Evolutionary conservation across 2,888 invertebrate genomes (phyloP), one percentile per base, ranked within the genome.

Genomic region (Cancer borealis): DNA sequence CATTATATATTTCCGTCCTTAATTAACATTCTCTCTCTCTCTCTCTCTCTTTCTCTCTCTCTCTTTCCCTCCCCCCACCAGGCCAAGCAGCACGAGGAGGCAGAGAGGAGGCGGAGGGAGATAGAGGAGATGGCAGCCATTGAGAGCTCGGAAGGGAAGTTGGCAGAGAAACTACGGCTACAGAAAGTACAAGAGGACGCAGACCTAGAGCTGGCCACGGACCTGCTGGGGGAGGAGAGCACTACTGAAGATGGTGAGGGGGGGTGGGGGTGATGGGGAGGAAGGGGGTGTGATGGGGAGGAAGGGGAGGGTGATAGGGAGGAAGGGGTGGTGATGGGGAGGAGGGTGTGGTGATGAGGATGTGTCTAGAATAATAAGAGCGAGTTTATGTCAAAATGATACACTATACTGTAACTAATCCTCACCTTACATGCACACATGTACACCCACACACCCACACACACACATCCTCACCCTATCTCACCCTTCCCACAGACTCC

Each of bases 151-250:
- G 17, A 92, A 93, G 79, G 92, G 66, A 14, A 93, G 89, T 54
- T 94, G 79, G 95, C 94, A 3, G 95, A 93, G 88, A 95, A 96
- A 93, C 26, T 95, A 46, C 89, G 96, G 46, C 45, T 95, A 26
- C 96, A 95, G 88, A 95, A 96, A 84, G 95, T 96, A 45, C 95
- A 96, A 47, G 96, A 96, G 88, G 96, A 95, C 60, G 89, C 95
- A 14, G 96, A 96, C 88, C 88, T 96, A 10, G 93, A 95, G 92
- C 92, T 96, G 66, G 96, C 96, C 17, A 92, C 92, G n/a, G 96
- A 96, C 3, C 92, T 95, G 45, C 60, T 96, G 88, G 96, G 95
- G 54, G 54, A 54, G 2, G 12, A 12, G 14, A 54, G 14, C 54
- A 17, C 54, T 54, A 54, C 54, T 10, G 14, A 54, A 17, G 54